Evolutionary conservation across 92 coral and sea anemone species (phyloP).

Genomic region (Porites rus): DNA sequence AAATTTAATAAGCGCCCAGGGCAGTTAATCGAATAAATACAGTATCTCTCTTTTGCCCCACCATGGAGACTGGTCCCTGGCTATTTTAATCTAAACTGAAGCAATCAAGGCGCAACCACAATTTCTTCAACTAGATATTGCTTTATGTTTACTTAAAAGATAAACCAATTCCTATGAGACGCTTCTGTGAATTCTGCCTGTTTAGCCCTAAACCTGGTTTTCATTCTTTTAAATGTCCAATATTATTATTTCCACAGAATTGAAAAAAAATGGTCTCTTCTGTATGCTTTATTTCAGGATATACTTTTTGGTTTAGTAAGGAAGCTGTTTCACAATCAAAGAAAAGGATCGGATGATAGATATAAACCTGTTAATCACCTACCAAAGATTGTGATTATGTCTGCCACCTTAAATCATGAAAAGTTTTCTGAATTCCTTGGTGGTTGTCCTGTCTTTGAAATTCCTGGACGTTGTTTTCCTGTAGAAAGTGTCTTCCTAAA

Average conservation of each 20-base stretch:
- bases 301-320: constrained; percentile 93
- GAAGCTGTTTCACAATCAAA: constrained; percentile 67
- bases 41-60: no score
- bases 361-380: constrained; percentile 7
- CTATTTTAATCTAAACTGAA: no score
- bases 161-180: not conserved
- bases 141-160: no score
- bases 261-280: not conserved
- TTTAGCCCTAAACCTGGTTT: not conserved
- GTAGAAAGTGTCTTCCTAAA: constrained; percentile 79
- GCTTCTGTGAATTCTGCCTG: not conserved
- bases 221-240: no score
- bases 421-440: constrained; percentile 89
- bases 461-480: constrained; percentile 89
- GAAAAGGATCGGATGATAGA: not conserved
- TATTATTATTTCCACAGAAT: not conserved
- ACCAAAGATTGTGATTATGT: constrained; percentile 87
- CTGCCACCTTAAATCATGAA: constrained; percentile 90
- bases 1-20: no score
- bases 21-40: no score
- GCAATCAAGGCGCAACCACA: no score
- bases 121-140: no score
- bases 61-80: no score
- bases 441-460: constrained; percentile 90
- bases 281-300: constrained; percentile 63